Evolutionary conservation across 2,113 vertebrate species (phyloP), one percentile per base, ranked within the genome.

Genomic region (Sterrhoptilus dennistouni): DNA sequence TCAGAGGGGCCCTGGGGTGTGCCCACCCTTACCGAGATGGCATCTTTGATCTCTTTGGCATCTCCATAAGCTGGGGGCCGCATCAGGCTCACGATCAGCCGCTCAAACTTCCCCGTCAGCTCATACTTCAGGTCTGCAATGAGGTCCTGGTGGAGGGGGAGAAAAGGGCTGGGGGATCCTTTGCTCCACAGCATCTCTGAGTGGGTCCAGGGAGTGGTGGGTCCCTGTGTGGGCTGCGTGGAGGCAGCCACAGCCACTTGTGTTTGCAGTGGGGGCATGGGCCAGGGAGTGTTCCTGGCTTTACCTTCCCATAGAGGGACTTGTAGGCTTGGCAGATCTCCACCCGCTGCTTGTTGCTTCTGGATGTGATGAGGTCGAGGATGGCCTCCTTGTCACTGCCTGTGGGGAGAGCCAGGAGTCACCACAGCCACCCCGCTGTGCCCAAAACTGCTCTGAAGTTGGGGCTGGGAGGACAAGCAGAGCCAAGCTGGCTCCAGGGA

Each of bases 361-460:
- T 98, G 86, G 98, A 98, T 0, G 98, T 98, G 95, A 99, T 98
- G 86, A 99, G 97, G 50, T 99, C 99, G 16, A 99, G 96, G 77
- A 99, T 99, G 96, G 99, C 97, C 21, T 99, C 98, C 97, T 99
- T 99, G 96, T 99, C 99, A 49, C 99, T 99, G 91, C 99, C 99
- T 99, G 95, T 8, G 61, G 76, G 60, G 49, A 95, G 25, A 88
- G 47, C 8, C 5, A 1, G 38, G 23, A 31, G 14, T 90, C 65
- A 16, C 40, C 42, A 28, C 11, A 60, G 59, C 38, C 63, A 90
- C 12, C 56, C 64, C 44, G 65, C 75, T 1, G 0, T 77, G 45
- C 75, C 69, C 74, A 71, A 35, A 45, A 54, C 38, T 63, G 40
- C 52, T 74, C 22, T 74, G 6, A 2, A 5, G 8, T 5, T 1